A percentile compares a stretch with the other conserved stretches of the same genome.
Conservation (phyloP, 1,140 invertebrate species). For the Drosophila lowei region DNA sequence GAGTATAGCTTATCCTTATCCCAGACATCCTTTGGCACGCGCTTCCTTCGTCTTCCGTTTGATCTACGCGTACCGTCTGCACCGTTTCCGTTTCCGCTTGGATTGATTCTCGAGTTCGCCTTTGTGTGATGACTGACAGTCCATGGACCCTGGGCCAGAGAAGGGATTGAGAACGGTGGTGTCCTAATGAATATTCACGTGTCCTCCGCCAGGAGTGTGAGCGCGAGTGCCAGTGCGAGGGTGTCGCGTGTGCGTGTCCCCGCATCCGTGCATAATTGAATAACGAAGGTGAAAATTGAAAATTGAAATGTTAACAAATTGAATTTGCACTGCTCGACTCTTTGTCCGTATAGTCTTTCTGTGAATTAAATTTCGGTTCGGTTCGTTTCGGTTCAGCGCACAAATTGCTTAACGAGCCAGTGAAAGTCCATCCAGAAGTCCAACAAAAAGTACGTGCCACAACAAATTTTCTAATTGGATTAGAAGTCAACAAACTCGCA, state of each 20-base stretch:
- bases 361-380: slow-evolving; percentile 48
- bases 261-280: slow-evolving; percentile 67
- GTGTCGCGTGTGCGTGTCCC: neutral
- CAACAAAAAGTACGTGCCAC: slow-evolving; percentile 52
- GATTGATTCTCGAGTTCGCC: slow-evolving; percentile 4
- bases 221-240: slow-evolving; percentile 2
- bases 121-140: neutral
- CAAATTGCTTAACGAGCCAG: slow-evolving; percentile 71
- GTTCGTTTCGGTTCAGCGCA: slow-evolving; percentile 5
- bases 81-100: slow-evolving; percentile 11
- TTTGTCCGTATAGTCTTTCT: slow-evolving; percentile 17
- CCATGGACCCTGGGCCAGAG: neutral
- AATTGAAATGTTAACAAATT: slow-evolving; percentile 80
- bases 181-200: slow-evolving; percentile 44
- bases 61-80: slow-evolving; percentile 1
- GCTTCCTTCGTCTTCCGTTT: slow-evolving; percentile 3
- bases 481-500: slow-evolving; percentile 68
- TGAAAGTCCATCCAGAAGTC: slow-evolving; percentile 52
- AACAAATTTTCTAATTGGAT: slow-evolving; percentile 74
- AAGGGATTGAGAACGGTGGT: slow-evolving; percentile 22
- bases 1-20: neutral
- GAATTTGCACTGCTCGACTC: slow-evolving; percentile 58
- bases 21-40: slow-evolving; percentile 5
- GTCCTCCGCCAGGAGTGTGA: slow-evolving; percentile 22
- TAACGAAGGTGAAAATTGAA: slow-evolving; percentile 82